Percentiles rank a stretch among this genome's conserved stretches.
Conservation (phyloP, 2,113 vertebrate species). For the Myxocyprinus asiaticus region DNA sequence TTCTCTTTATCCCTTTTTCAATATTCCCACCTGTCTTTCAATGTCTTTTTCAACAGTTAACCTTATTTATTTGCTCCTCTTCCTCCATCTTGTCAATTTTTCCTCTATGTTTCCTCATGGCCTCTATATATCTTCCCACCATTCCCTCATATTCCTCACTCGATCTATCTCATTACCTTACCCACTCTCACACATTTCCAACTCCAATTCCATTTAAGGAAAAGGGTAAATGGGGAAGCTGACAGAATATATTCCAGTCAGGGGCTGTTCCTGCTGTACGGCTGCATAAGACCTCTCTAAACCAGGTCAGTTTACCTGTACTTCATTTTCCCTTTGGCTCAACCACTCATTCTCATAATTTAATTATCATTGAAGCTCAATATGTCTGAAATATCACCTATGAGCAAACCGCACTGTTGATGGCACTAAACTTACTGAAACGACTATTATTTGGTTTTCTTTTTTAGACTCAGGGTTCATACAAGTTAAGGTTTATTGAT, state of each 20-base stretch:
- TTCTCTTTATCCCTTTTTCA: neutral
- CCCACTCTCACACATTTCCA: constrained; percentile 7
- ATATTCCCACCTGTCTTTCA: neutral
- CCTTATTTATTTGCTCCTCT: constrained; percentile 28
- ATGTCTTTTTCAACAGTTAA: constrained; percentile 30
- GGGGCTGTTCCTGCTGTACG: neutral
- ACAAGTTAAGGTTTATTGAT: no score
- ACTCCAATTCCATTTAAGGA: constrained; percentile 32
- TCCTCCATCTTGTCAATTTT: neutral
- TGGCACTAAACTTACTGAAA: neutral
- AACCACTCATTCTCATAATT: constrained; percentile 22
- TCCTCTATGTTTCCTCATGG: neutral
- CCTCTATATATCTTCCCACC: neutral
- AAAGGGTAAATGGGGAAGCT: constrained; percentile 33
- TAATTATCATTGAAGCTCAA: constrained; percentile 9
- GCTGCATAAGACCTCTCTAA: constrained; percentile 1
- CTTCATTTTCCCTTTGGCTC: constrained; percentile 27
- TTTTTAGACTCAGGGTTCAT: no score
- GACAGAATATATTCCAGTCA: constrained; percentile 41
- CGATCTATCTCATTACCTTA: constrained; percentile 32
- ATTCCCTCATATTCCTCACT: constrained; percentile 6
- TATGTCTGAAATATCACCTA: constrained; percentile 8
- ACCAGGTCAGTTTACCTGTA: constrained; percentile 39
- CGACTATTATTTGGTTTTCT: neutral
- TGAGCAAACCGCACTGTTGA: neutral